Evolutionary conservation across 2,113 vertebrate species (phyloP).

Genomic region (Lepus americanus): DNA sequence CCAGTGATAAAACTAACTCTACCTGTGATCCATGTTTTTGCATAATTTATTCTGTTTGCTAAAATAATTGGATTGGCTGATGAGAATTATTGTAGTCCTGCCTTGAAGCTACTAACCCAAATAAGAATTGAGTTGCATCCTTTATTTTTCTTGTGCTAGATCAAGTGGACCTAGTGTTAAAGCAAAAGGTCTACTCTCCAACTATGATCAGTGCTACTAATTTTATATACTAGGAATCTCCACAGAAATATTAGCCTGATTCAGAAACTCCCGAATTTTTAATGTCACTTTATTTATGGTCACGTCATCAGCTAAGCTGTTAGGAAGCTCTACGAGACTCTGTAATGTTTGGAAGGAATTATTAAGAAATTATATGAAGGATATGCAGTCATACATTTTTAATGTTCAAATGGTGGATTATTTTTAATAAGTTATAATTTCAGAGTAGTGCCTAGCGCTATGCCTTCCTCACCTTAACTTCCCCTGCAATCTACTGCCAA

Average conservation of each 20-base stretch:
- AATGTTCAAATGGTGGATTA: conserved; percentile 5
- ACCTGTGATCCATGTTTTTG: conserved; percentile 55
- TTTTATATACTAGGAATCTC: conserved; percentile 59
- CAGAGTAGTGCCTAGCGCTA: background rate
- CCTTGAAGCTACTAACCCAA: conserved; percentile 69
- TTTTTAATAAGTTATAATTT: conserved; percentile 45
- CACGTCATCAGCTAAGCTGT: background rate
- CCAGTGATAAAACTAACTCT: conserved; percentile 26
- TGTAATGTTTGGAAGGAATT: background rate
- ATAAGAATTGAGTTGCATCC: conserved; percentile 52
- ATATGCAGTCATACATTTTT: conserved; percentile 27
- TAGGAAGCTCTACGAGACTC: background rate
- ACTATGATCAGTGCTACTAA: background rate
- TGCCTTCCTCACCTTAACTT: background rate
- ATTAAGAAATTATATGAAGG: conserved; percentile 17
- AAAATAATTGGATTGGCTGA: conserved; percentile 53
- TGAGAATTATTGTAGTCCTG: conserved; percentile 67
- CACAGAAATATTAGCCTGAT: background rate
- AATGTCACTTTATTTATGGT: background rate
- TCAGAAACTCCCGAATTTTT: background rate
- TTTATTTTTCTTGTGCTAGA: conserved; percentile 57
- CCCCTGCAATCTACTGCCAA: conserved; percentile 23
- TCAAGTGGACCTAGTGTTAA: conserved; percentile 44
- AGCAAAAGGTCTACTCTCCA: conserved; percentile 59
- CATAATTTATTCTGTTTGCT: conserved; percentile 66